phyloP scores from a whole-genome alignment of 1,140 invertebrate species.

The Papilio aristodemus region DNA sequence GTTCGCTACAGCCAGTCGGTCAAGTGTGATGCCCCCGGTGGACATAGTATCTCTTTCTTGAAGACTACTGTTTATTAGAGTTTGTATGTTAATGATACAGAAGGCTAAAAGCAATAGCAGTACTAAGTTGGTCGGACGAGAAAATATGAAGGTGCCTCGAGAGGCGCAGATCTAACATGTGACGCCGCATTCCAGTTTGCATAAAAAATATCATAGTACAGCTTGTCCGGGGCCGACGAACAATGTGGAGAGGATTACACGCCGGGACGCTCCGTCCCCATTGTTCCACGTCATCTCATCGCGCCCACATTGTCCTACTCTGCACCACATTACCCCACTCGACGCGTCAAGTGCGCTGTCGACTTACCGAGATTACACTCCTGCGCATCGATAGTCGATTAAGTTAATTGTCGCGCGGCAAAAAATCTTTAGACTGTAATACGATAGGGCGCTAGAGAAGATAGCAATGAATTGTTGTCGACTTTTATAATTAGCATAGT shows the following conservation, averaged over 20 bases:
- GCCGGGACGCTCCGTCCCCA: neutral
- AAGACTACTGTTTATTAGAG: neutral
- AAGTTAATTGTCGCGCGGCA: neutral
- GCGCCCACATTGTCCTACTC: conserved; percentile 5
- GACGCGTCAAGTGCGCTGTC: conserved; percentile 22
- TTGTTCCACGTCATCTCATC: conserved; percentile 28
- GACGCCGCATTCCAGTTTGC: neutral
- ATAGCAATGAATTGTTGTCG: too few species aligned
- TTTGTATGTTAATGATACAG: neutral
- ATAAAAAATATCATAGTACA: neutral
- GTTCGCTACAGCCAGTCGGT: neutral
- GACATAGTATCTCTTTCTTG: neutral
- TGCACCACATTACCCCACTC: conserved; percentile 21
- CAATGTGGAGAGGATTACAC: conserved; percentile 23
- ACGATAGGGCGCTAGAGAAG: too few species aligned
- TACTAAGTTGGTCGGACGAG: neutral
- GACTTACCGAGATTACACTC: conserved; percentile 22
- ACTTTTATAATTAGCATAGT: too few species aligned
- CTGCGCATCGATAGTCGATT: conserved; percentile 21
- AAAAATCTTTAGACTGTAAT: neutral
- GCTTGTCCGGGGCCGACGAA: neutral
- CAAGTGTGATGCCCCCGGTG: neutral
- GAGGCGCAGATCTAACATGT: neutral
- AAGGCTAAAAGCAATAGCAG: neutral
- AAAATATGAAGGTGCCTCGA: neutral